These are phyloP conservation scores for Junonia oenone DNA, from an alignment of 2,888 invertebrate genomes.

Conservation along the genomic window DNA sequence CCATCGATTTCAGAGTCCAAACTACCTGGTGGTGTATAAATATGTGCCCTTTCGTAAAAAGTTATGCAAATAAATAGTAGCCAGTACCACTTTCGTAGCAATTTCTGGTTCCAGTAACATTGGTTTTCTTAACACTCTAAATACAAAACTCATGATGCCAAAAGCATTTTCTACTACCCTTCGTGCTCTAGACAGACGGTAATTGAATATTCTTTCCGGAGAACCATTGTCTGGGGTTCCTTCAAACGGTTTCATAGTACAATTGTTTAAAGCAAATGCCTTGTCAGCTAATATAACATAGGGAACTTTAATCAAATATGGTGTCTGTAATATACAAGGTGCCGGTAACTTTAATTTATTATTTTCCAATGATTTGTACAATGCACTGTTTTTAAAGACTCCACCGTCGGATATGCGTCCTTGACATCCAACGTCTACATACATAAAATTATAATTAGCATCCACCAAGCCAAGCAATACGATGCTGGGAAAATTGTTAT, in stretches of 20 bases:
- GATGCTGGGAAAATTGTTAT: neutral
- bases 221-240: neutral
- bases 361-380: neutral
- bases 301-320: neutral
- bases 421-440: slow-evolving; percentile 3
- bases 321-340: neutral
- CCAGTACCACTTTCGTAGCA: neutral
- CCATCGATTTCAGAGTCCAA: neutral
- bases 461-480: neutral
- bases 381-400: slow-evolving; percentile 32
- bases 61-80: neutral
- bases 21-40: neutral
- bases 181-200: neutral
- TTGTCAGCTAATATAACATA: neutral
- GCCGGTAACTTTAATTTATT: neutral
- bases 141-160: neutral
- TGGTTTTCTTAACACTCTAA: neutral
- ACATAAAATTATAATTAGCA: neutral
- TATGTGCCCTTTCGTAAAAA: neutral
- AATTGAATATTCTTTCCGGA: neutral
- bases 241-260: neutral
- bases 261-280: neutral
- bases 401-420: slow-evolving; percentile 34
- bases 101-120: neutral
- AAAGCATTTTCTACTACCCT: neutral